Evolutionary conservation across 2,888 invertebrate genomes (phyloP).

Genomic region (Blastobasis lacticolella): DNA sequence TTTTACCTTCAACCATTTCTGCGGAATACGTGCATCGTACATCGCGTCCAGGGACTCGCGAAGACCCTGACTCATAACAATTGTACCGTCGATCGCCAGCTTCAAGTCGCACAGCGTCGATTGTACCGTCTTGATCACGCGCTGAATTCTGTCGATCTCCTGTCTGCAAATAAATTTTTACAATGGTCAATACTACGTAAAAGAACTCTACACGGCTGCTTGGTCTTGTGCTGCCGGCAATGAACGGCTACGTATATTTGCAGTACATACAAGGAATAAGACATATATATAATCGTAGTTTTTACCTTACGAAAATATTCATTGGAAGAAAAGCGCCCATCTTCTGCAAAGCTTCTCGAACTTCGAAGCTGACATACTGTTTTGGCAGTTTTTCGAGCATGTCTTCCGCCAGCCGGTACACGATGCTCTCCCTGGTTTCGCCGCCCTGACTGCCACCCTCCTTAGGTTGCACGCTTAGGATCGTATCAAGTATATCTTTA

Average conservation of each 20-base stretch:
- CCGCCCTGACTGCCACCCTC: constrained; percentile 93
- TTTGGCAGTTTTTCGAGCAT: constrained; percentile 87
- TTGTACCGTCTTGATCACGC: constrained; percentile 85
- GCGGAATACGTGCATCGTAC: constrained; percentile 96
- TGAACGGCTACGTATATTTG: neutral
- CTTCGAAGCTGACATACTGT: constrained; percentile 92
- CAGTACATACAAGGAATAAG: no score
- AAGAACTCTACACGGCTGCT: no score
- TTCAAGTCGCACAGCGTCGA: constrained; percentile 91
- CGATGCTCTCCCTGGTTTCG: constrained; percentile 93
- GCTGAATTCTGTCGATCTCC: constrained; percentile 88
- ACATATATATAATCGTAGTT: neutral
- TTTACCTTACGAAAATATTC: constrained; percentile 90
- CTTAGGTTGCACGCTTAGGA: constrained; percentile 97
- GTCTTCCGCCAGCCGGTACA: constrained; percentile 93
- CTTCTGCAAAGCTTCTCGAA: constrained; percentile 88
- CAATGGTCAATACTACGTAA: no score
- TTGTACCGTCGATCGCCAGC: constrained; percentile 96
- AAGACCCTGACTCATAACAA: constrained; percentile 95
- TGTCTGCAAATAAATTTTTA: constrained; percentile 59
- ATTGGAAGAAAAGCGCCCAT: constrained; percentile 96
- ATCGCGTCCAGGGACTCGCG: constrained; percentile 93
- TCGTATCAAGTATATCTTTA: constrained; percentile 93
- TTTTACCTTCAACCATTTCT: constrained; percentile 88
- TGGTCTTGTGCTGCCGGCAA: neutral